A percentile compares a stretch with the other conserved stretches of the same genome.
Conservation (phyloP, 2,113 vertebrate genomes). For the Hypomesus transpacificus region DNA sequence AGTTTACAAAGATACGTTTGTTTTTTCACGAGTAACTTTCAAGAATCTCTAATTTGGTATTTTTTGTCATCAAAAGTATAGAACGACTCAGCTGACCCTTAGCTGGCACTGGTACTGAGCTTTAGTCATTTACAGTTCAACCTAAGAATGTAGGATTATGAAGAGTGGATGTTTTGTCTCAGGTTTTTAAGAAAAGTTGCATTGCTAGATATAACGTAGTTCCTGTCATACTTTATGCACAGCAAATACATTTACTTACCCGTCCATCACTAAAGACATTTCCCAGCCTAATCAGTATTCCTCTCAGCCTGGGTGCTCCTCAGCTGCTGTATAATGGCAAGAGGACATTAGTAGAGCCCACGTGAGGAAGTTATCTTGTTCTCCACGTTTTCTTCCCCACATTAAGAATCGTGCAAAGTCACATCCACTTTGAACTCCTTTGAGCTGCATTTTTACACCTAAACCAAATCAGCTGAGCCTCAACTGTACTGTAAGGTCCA, state of each 20-base stretch:
- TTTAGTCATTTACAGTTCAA: slow-evolving; percentile 13
- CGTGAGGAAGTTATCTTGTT: neutral
- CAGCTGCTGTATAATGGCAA: neutral
- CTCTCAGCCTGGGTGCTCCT: neutral
- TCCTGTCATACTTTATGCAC: neutral
- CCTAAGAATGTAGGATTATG: slow-evolving; percentile 7
- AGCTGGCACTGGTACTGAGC: slow-evolving; percentile 9
- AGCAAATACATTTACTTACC: neutral
- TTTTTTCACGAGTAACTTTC: slow-evolving; percentile 10
- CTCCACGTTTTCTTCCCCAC: neutral
- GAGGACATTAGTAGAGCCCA: neutral
- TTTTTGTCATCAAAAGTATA: slow-evolving; percentile 15
- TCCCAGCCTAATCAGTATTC: slow-evolving; percentile 4
- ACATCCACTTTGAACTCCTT: slow-evolving; percentile 5
- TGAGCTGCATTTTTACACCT: slow-evolving; percentile 4
- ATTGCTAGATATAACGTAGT: neutral
- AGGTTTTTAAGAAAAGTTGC: neutral
- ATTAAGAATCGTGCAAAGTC: no score
- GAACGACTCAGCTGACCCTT: slow-evolving; percentile 20
- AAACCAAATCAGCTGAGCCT: slow-evolving; percentile 23
- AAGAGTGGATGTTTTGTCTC: neutral
- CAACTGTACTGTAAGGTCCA: neutral
- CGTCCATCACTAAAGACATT: neutral
- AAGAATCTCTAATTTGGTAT: slow-evolving; percentile 3
- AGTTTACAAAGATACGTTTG: slow-evolving; percentile 16